Conservation (phyloP, 2,797 vertebrate genomes). For the Urocyon cinereoargenteus region DNA sequence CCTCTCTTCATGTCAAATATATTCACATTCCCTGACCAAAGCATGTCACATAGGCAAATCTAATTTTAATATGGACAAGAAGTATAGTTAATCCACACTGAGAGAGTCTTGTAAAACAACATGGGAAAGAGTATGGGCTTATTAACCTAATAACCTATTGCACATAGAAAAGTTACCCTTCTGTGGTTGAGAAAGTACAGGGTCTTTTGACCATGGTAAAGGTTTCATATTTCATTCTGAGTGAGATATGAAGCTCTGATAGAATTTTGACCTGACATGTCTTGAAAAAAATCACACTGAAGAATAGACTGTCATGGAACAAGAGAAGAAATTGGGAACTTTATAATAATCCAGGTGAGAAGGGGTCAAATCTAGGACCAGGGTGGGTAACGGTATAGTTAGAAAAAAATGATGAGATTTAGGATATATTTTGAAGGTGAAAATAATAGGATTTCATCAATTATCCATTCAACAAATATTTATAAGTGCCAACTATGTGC, state of each 20-base stretch:
- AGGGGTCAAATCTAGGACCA: not conserved
- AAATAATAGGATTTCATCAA: not conserved
- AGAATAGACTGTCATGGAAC: too few relatives aligned
- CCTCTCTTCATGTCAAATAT: not conserved
- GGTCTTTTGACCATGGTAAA: not conserved
- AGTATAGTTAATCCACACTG: not conserved
- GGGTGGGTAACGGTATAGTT: not conserved
- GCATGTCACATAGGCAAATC: not conserved
- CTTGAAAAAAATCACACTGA: not conserved
- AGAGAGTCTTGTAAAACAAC: not conserved
- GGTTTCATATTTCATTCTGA: not conserved
- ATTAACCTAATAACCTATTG: not conserved
- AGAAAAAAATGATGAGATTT: not conserved
- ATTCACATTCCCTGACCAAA: not conserved
- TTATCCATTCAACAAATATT: not conserved
- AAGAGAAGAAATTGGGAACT: not conserved
- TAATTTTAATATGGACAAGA: not conserved
- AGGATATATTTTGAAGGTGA: not conserved
- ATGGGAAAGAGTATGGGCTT: not conserved
- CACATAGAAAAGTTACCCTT: not conserved
- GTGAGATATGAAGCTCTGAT: not conserved
- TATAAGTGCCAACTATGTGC: not conserved
- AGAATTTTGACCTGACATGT: not conserved
- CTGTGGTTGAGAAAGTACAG: not conserved
- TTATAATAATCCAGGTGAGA: not conserved